Conservation (phyloP, 2,888 invertebrate genomes). For the Harpalus rubripes region DNA sequence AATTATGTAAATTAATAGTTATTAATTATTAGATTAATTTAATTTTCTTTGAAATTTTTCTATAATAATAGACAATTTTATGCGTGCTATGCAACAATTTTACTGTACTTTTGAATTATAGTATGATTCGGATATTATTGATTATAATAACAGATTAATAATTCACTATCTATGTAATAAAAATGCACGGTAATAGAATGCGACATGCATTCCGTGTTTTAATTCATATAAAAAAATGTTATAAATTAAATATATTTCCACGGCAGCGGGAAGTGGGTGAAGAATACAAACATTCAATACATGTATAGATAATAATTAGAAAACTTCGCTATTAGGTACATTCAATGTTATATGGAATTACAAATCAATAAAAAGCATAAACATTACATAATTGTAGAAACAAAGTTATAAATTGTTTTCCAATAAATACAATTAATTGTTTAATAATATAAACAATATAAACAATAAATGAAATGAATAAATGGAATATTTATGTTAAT, state of each 20-base stretch:
- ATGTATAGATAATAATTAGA: not conserved
- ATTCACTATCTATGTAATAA: not conserved
- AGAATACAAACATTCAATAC: not conserved
- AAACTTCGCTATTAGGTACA: not conserved
- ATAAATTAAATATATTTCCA: not conserved
- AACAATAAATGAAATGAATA: not conserved
- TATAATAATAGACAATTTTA: not conserved
- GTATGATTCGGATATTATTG: not conserved
- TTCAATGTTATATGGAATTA: not conserved
- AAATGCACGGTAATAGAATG: not conserved
- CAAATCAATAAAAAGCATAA: not conserved
- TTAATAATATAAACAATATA: not conserved
- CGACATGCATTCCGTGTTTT: not conserved
- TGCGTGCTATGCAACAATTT: not conserved
- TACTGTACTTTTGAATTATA: not conserved
- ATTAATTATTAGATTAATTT: no score
- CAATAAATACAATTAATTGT: not conserved
- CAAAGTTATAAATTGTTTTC: not conserved
- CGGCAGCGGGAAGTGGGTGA: not conserved
- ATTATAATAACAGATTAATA: constrained; percentile 1
- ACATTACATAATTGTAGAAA: no score
- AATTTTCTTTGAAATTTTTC: not conserved
- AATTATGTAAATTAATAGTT: no score
- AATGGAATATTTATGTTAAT: not conserved
- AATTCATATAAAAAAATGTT: not conserved